Percentiles rank a stretch among this genome's conserved stretches.
phyloP scores from a whole-genome alignment of 2,113 vertebrate species.

The Merops nubicus region DNA sequence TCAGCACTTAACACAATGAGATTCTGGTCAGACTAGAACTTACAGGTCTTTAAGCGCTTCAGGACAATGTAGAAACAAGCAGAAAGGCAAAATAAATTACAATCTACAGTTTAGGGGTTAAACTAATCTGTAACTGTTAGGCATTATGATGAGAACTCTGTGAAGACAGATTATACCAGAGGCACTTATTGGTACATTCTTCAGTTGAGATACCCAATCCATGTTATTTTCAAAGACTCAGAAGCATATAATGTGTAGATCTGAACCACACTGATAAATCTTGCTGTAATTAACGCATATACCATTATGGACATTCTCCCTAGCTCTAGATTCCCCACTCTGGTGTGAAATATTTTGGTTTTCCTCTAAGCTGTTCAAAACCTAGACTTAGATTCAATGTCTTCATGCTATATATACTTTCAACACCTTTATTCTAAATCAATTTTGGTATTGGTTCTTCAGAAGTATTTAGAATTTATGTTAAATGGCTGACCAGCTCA shows the following conservation, averaged over 20 bases:
- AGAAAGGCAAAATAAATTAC: not conserved
- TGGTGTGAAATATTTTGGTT: not conserved
- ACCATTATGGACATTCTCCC: not conserved
- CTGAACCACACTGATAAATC: not conserved
- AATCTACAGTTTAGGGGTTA: not conserved
- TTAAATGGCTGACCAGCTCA: not conserved
- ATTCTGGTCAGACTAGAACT: not conserved
- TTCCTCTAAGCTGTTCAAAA: not conserved
- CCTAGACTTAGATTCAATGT: not conserved
- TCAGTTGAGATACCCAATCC: not conserved
- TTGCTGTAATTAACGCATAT: not conserved
- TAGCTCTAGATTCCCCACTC: not conserved
- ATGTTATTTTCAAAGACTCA: not conserved
- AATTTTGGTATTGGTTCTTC: not conserved
- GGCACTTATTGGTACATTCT: not conserved
- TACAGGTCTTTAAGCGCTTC: not conserved
- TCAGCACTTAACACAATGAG: not conserved
- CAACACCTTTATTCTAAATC: not conserved
- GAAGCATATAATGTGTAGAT: not conserved
- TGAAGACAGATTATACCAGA: not conserved
- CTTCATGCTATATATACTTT: not conserved
- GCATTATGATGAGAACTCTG: not conserved
- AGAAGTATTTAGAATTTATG: not conserved
- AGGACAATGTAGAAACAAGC: not conserved
- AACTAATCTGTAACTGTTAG: not conserved